phyloP scores from a whole-genome alignment of 2,113 vertebrate species.

The Cebus imitator region DNA sequence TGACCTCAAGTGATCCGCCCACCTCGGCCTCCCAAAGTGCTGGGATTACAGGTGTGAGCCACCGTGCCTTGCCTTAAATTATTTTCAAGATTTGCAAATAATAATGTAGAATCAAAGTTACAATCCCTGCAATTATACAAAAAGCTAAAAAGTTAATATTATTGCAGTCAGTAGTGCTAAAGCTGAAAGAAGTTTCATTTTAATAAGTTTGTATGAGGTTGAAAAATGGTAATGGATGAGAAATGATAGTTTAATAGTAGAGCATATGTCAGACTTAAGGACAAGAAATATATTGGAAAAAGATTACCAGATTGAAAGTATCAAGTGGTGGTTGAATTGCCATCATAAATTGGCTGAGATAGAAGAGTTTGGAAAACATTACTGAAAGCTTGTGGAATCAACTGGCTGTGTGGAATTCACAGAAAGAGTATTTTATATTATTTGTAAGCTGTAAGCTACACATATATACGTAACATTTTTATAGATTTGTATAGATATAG shows the following conservation, averaged over 20 bases:
- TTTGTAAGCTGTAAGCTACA: neutral
- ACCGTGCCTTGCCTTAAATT: too few species aligned
- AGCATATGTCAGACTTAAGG: neutral
- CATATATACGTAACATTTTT: neutral
- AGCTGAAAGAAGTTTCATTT: neutral
- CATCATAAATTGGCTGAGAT: neutral
- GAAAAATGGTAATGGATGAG: neutral
- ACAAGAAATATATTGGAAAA: neutral
- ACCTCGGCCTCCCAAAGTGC: too few species aligned
- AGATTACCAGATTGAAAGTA: neutral
- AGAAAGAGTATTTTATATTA: neutral
- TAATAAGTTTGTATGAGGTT: conserved; percentile 14
- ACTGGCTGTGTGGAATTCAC: neutral
- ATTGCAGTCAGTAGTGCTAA: neutral
- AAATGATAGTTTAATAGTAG: neutral
- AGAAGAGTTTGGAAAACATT: neutral
- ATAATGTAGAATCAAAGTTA: neutral
- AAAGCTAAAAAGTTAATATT: neutral
- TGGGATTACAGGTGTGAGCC: too few species aligned
- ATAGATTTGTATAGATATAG: neutral
- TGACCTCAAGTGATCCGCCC: too few species aligned
- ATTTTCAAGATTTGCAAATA: conserved; percentile 1
- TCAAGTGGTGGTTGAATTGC: neutral
- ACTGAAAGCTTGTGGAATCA: neutral
- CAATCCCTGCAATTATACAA: neutral